These are phyloP conservation scores for Hirudo medicinalis DNA, from an alignment of 1,140 invertebrate species.

Conservation along the genomic window DNA sequence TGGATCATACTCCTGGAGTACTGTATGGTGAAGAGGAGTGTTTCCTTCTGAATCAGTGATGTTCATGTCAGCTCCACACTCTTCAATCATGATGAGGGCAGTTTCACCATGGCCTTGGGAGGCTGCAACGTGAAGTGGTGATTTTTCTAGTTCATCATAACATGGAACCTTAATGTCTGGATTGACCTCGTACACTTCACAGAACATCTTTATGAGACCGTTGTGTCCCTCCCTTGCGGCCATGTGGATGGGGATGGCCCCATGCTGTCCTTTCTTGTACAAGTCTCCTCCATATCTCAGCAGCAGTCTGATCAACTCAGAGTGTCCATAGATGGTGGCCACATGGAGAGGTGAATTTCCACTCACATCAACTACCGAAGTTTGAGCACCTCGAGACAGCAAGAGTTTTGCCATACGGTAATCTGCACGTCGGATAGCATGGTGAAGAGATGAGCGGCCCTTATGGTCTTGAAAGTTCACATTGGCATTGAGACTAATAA, in stretches of 20 bases:
- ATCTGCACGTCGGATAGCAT: conserved; percentile 22
- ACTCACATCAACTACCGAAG: conserved; percentile 13
- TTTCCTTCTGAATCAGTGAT: conserved; percentile 20
- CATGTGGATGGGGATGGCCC: conserved; percentile 24
- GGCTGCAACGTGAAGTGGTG: conserved; percentile 23
- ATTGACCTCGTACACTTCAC: conserved; percentile 14
- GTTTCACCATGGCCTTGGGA: conserved; percentile 20
- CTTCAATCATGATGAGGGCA: conserved; percentile 6
- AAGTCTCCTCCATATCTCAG: conserved; percentile 21
- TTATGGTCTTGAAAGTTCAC: conserved; percentile 23
- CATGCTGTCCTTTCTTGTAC: conserved; percentile 23
- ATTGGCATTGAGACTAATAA: conserved; percentile 20
- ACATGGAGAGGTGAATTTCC: conserved; percentile 23
- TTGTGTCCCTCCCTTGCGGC: conserved; percentile 23
- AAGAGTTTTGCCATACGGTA: conserved; percentile 23
- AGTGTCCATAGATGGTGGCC: conserved; percentile 23
- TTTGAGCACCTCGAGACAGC: conserved; percentile 22
- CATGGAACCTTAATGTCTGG: conserved; percentile 23
- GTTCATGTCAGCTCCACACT: conserved; percentile 18
- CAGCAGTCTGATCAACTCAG: conserved; percentile 21
- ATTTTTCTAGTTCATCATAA: conserved; percentile 22
- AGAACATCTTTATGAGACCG: conserved; percentile 16
- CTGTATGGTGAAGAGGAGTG: conserved; percentile 21
- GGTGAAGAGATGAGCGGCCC: conserved; percentile 20
- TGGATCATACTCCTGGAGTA: conserved; percentile 21